phyloP scores from a whole-genome alignment of 1,140 invertebrate species.

The Diorhabda elongata region DNA sequence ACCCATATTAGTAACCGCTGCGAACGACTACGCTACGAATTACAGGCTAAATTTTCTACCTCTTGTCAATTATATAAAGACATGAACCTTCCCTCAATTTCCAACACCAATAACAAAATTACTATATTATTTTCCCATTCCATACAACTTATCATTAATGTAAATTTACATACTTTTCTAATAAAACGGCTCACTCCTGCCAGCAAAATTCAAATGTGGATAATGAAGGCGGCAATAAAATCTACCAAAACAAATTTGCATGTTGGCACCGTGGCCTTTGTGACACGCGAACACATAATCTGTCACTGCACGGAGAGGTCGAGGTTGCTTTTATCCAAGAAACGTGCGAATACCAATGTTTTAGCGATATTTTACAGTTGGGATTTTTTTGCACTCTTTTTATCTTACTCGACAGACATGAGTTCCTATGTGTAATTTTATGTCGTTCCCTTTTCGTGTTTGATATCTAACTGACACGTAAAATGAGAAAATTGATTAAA shows the following conservation, averaged over 20 bases:
- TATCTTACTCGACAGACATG: background rate
- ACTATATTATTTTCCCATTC: conserved; percentile 11
- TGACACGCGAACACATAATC: conserved; percentile 17
- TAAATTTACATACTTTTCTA: conserved; percentile 18
- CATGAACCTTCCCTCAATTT: background rate
- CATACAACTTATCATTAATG: conserved; percentile 12
- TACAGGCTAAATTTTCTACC: no score
- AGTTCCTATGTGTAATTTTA: background rate
- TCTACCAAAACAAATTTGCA: conserved; percentile 22
- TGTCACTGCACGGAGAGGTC: conserved; percentile 12
- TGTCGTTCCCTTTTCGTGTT: background rate
- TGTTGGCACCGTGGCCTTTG: conserved; percentile 14
- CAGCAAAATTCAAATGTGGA: conserved; percentile 17
- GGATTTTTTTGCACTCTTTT: background rate
- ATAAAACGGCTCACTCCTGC: conserved; percentile 7
- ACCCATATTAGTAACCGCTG: no score
- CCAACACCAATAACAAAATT: conserved; percentile 8
- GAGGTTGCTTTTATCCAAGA: background rate
- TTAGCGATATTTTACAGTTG: conserved; percentile 15
- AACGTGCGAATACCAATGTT: conserved; percentile 14
- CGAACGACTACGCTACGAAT: no score
- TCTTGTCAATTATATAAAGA: no score
- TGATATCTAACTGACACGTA: background rate
- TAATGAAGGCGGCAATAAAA: conserved; percentile 14
- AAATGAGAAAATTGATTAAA: conserved; percentile 3